These are phyloP conservation scores for Nibea albiflora DNA, from an alignment of 2,113 vertebrate species.

Conservation along the genomic window DNA sequence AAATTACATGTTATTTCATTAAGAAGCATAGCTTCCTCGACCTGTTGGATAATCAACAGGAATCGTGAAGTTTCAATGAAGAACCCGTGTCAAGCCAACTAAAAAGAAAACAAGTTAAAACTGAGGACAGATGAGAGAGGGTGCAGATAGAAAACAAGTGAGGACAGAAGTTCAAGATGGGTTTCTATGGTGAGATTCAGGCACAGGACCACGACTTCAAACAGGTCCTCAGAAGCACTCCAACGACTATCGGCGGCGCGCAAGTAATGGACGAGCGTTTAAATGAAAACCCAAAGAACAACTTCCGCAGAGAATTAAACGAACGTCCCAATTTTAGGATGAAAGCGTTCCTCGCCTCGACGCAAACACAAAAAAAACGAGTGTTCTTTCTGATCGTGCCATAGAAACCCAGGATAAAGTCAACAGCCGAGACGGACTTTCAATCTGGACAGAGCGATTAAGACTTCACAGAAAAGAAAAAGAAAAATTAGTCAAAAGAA, in stretches of 20 bases:
- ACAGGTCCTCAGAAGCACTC: conserved; percentile 30
- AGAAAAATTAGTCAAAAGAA: conserved; percentile 62
- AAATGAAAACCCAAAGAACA: neutral
- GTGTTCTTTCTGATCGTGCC: conserved; percentile 28
- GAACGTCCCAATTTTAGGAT: neutral
- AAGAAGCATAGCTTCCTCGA: conserved; percentile 88
- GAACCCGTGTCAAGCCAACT: conserved; percentile 81
- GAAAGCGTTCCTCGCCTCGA: neutral
- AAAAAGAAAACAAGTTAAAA: conserved; percentile 83
- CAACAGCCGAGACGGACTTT: conserved; percentile 64
- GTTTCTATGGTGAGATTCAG: conserved; percentile 75
- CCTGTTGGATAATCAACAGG: conserved; percentile 88
- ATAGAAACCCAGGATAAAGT: conserved; percentile 68
- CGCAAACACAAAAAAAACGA: neutral
- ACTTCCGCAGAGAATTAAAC: neutral
- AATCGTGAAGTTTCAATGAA: conserved; percentile 86
- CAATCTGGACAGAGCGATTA: conserved; percentile 69
- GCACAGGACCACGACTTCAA: conserved; percentile 12
- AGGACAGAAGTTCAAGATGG: conserved; percentile 46
- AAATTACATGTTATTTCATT: conserved; percentile 88
- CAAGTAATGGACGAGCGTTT: neutral
- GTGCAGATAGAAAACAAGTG: conserved; percentile 70
- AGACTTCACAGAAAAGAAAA: conserved; percentile 61
- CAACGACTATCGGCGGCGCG: fast-evolving
- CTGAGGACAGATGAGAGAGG: conserved; percentile 80